phyloP scores from a whole-genome alignment of 1,140 invertebrate species.

The Lineus longissimus region DNA sequence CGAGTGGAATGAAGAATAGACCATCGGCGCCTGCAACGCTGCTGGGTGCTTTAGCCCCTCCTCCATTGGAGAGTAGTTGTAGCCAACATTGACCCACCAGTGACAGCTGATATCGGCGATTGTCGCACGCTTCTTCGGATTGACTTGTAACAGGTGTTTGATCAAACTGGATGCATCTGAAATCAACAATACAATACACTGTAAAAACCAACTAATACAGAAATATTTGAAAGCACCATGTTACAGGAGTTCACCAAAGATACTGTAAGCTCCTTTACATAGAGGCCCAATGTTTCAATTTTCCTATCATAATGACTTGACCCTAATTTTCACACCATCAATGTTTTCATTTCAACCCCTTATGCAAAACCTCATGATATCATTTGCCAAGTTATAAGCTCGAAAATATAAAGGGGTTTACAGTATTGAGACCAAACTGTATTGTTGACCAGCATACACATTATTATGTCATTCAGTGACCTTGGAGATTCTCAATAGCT shows the following conservation, averaged over 20 bases:
- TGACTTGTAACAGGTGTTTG: slow-evolving; percentile 87
- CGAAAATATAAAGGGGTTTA: too few species aligned
- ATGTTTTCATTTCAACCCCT: too few species aligned
- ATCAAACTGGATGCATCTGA: slow-evolving; percentile 90
- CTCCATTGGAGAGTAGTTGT: slow-evolving; percentile 76
- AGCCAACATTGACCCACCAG: slow-evolving; percentile 86
- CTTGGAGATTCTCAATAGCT: too few species aligned
- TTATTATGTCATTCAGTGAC: too few species aligned
- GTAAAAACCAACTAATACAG: too few species aligned
- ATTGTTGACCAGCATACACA: too few species aligned
- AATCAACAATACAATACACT: slow-evolving; percentile 39
- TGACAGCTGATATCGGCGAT: slow-evolving; percentile 92
- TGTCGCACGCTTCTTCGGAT: slow-evolving; percentile 80
- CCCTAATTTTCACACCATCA: too few species aligned
- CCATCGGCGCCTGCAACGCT: slow-evolving; percentile 5
- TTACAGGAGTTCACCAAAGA: background rate
- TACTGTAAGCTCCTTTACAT: too few species aligned
- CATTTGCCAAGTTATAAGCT: too few species aligned
- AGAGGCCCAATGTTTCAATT: background rate
- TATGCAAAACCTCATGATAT: too few species aligned
- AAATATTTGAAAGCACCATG: background rate
- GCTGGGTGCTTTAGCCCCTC: slow-evolving; percentile 26
- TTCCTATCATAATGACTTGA: too few species aligned
- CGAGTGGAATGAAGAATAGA: slow-evolving; percentile 16
- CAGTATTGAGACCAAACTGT: too few species aligned